Conservation (phyloP, 2,113 vertebrate species). For the Saguinus imperator region DNA sequence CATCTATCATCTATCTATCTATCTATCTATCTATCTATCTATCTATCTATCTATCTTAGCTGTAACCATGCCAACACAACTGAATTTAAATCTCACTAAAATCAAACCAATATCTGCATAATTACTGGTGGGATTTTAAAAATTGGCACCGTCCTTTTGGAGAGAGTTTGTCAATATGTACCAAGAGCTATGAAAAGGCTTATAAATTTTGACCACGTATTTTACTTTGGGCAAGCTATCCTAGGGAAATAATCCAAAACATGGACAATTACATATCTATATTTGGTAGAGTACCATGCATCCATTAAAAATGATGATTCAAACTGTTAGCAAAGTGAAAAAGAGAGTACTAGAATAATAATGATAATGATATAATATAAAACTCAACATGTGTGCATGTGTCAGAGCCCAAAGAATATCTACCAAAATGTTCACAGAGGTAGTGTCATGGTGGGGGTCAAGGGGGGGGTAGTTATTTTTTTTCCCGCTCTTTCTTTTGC, state of each 20-base stretch:
- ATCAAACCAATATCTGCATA: background rate
- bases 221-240: background rate
- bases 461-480: background rate
- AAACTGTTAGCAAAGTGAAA: background rate
- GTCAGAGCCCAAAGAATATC: background rate
- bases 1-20: no score
- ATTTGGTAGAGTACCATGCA: background rate
- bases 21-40: no score
- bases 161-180: background rate
- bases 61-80: background rate
- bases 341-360: background rate
- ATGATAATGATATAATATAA: background rate
- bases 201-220: background rate
- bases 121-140: background rate
- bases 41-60: background rate
- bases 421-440: background rate
- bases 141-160: background rate
- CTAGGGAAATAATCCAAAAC: slow-evolving; percentile 23
- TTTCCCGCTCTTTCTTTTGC: background rate
- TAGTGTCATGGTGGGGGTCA: background rate
- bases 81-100: slow-evolving; percentile 14
- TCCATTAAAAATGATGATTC: slow-evolving; percentile 13
- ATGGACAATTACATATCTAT: background rate
- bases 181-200: slow-evolving; percentile 4
- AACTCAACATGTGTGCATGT: background rate